Evolutionary conservation across 2,797 vertebrate species (phyloP).

Genomic region (Scomberomorus guttatus): DNA sequence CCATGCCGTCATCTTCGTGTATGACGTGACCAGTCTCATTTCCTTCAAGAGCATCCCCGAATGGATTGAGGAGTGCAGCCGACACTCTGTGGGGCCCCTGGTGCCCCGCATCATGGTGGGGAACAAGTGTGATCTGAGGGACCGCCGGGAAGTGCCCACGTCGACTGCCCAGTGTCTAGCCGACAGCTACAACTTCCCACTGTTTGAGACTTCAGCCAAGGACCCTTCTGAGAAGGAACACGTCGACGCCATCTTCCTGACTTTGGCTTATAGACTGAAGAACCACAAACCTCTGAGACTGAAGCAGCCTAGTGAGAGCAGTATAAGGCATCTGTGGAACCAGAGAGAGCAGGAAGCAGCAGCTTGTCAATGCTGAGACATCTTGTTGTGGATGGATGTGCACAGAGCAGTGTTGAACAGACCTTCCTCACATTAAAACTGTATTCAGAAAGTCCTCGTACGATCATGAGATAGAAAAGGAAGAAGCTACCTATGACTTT

Average conservation of each 20-base stretch:
- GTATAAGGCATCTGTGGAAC: constrained; percentile 59
- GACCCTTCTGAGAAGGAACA: constrained; percentile 85
- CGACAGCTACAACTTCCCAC: constrained; percentile 84
- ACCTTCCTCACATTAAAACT: neutral
- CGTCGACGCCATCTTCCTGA: constrained; percentile 87
- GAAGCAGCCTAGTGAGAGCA: constrained; percentile 79
- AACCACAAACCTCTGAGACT: constrained; percentile 86
- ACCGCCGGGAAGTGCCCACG: constrained; percentile 80
- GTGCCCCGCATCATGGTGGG: constrained; percentile 86
- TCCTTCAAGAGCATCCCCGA: constrained; percentile 85
- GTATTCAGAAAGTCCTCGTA: constrained; percentile 1
- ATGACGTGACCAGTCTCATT: constrained; percentile 82
- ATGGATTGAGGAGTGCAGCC: constrained; percentile 85
- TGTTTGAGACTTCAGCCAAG: constrained; percentile 88
- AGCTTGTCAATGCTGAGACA: constrained; percentile 75
- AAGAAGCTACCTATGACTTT: constrained; percentile 19
- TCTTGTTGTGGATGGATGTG: neutral
- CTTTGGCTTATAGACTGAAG: constrained; percentile 86
- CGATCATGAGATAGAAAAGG: constrained; percentile 9
- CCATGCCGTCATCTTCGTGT: constrained; percentile 87
- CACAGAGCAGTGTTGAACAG: neutral
- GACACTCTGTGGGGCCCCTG: constrained; percentile 81
- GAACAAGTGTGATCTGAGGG: constrained; percentile 87
- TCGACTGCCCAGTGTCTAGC: constrained; percentile 83
- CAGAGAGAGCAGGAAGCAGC: constrained; percentile 67